Conservation (phyloP, 1,140 invertebrate genomes). For the Pectinophora gossypiella region DNA sequence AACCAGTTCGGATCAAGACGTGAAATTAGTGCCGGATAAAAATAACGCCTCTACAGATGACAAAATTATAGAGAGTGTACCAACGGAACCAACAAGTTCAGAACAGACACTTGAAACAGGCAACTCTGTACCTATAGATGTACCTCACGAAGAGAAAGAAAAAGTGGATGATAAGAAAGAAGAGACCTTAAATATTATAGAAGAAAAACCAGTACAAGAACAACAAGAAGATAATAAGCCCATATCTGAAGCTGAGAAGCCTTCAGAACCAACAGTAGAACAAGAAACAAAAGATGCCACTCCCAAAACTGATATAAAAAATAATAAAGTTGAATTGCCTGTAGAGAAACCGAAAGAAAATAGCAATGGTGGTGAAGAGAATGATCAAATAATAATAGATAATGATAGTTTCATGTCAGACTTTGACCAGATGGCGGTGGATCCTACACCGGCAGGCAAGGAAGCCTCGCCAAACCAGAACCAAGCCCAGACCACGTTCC, state of each 20-base stretch:
- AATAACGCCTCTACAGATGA: conserved; percentile 41
- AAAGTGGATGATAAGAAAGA: conserved; percentile 37
- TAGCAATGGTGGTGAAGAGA: conserved; percentile 45
- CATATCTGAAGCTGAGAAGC: conserved; percentile 28
- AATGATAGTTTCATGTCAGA: conserved; percentile 68
- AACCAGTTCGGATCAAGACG: conserved; percentile 49
- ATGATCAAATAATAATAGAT: conserved; percentile 59
- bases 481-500: conserved; percentile 71
- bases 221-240: conserved; percentile 25
- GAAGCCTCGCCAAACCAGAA: conserved; percentile 56
- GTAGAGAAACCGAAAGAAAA: conserved; percentile 50
- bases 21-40: conserved; percentile 48
- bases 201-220: conserved; percentile 33
- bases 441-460: conserved; percentile 48
- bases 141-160: conserved; percentile 45
- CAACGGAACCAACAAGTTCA: conserved; percentile 32
- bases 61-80: conserved; percentile 36
- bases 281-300: conserved; percentile 40
- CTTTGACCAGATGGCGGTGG: conserved; percentile 64
- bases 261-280: conserved; percentile 30
- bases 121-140: conserved; percentile 27
- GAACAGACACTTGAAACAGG: conserved; percentile 32
- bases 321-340: conserved; percentile 36
- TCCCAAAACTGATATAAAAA: conserved; percentile 42
- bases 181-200: conserved; percentile 18